Base-by-base conservation (phyloP, 2,113 vertebrate species). In the Cercocebus atys region DNA sequence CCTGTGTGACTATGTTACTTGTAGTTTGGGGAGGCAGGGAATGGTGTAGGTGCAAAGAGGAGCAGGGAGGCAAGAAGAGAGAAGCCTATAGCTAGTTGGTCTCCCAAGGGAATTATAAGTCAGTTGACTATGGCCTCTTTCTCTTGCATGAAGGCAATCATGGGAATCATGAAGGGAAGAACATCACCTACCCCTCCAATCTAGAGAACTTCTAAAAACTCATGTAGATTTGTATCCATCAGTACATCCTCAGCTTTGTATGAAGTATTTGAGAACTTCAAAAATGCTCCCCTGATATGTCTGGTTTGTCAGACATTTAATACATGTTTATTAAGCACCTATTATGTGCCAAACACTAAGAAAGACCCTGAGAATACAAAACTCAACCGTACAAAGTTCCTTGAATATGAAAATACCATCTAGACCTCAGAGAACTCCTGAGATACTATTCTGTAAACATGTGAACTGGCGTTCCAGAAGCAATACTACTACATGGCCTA, bases 261-360 rank as follows among this genome's bases (percentile, higher is more conserved):
- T 64, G 10, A 86, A 86, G 25, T 82, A 32, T 94, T 59, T 90
- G 83, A 87, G 40, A 86, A 87, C 68, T 47, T 96, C 47, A 82
- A 38, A 94, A 92, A 47, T 93, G 61, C 14, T 93, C 57, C 52
- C 30, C 38, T 92, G 66, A 88, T 59, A 59, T 89, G 75, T 50
- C 86, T 78, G 30, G 16, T 23, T 73, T 93, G 50, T 95, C 47
- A 85, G 1, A 47, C 18, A 72, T 72, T 66, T 85, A 82, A 76
- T 47, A 17, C 27, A 22, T 94, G 27, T 95, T 97, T 90, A 85
- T 76, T 47, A 89, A 84, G 17, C 18, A 80, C 43, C n/a, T 83
- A 75, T 30, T 47, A 0, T 95, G 11, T 80, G 32, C 38, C 30
- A 90, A 32, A 84, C 40, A 76, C 40, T 75, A 8, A 81, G 6